Conservation (phyloP, 2,888 invertebrate species). For the Amphipoea oculea region DNA sequence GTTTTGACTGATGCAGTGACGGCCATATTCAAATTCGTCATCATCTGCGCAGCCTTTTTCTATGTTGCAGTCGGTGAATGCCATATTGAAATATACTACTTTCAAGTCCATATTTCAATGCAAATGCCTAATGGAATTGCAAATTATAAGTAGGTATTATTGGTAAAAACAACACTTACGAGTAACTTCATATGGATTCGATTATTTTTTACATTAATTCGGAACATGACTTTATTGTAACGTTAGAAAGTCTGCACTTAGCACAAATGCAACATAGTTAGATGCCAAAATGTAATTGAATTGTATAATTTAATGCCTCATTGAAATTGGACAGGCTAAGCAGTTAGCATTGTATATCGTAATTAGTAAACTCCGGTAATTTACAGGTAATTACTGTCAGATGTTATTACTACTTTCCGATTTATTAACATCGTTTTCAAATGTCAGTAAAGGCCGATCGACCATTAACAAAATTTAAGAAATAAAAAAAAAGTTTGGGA, state of each 20-base stretch:
- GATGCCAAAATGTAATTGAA: conserved; percentile 33
- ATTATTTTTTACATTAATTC: neutral
- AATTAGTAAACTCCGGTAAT: conserved; percentile 24
- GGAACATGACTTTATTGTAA: neutral
- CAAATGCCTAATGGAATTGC: neutral
- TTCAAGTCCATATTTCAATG: neutral
- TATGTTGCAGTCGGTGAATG: neutral
- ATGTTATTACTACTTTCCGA: conserved; percentile 13
- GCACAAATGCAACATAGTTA: neutral
- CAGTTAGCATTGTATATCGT: conserved; percentile 23
- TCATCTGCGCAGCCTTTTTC: neutral
- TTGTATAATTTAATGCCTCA: conserved; percentile 41
- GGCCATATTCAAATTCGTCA: neutral
- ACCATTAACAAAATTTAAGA: neutral
- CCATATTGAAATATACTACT: neutral
- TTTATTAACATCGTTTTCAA: conserved; percentile 23
- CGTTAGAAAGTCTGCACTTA: conserved; percentile 1
- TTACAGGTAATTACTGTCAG: conserved; percentile 38
- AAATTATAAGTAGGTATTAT: neutral
- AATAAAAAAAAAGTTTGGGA: neutral
- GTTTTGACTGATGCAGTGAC: neutral
- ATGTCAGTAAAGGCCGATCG: neutral
- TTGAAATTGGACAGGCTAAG: conserved; percentile 18
- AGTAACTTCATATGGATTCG: no score
- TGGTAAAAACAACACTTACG: neutral